Evolutionary conservation across 1,140 invertebrate species (phyloP), one percentile per base, ranked within the genome.

Genomic region (Nebria ingens): DNA sequence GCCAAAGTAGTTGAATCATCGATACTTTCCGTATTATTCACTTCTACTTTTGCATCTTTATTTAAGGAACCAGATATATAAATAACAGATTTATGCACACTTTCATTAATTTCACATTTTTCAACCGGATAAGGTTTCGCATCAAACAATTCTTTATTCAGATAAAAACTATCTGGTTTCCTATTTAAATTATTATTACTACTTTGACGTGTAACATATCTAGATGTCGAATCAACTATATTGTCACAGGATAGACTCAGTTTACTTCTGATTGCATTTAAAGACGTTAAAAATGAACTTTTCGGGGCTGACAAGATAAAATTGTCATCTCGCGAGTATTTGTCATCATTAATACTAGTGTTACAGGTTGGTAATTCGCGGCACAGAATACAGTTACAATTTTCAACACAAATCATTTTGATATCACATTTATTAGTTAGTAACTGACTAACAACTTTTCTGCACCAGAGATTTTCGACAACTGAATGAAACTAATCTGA

Each of bases 361-460:
- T 73, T 73, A 57, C 58, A 70, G 50, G 65, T 64, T 12, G 66
- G 70, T 55, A 76, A 58, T 57, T 76, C 72, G 34, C 73, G 65
- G 55, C 75, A 76, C 59, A 76, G 62, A 21, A 72, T 69, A 59
- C 75, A 76, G 23, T 64, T 65, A 65, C 75, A 76, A 63, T 74
- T 69, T 65, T 74, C 68, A 58, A 65, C 66, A 62, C 74, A 76
- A 61, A 66, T 68, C 73, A 75, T 76, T 51, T 57, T 59, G 53
- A 2, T n/a, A n/a, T n/a, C n/a, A n/a, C n/a, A n/a, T n/a, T n/a
- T n/a, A n/a, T n/a, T n/a, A n/a, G n/a, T n/a, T n/a, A n/a, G n/a
- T n/a, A n/a, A n/a, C n/a, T n/a, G n/a, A n/a, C n/a, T n/a, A n/a
- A n/a, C n/a, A n/a, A n/a, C n/a, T n/a, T n/a, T n/a, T n/a, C n/a